Evolutionary conservation across 2,797 vertebrate genomes (phyloP).

Genomic region (Pipistrellus pygmaeus): DNA sequence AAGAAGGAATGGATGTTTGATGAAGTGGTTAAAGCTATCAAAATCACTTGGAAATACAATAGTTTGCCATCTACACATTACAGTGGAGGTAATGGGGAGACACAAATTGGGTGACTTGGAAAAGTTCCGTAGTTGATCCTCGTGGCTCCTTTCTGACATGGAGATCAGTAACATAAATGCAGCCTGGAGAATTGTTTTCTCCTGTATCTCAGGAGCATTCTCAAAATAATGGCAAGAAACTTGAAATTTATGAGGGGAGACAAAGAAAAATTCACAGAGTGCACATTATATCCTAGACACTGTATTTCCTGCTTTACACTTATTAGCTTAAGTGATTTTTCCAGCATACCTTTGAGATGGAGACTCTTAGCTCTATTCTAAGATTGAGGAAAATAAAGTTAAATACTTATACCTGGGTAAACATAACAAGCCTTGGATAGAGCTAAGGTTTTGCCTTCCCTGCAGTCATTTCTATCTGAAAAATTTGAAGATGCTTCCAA

Average conservation of each 20-base stretch:
- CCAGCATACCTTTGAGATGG: background rate
- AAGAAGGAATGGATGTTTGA: background rate
- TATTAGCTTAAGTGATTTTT: background rate
- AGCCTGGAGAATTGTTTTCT: background rate
- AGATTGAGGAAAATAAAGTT: background rate
- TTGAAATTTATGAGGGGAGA: background rate
- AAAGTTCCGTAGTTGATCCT: background rate
- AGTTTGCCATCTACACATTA: background rate
- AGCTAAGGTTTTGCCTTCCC: background rate
- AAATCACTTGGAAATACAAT: background rate
- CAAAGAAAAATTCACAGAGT: background rate
- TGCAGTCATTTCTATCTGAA: background rate
- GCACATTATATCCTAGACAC: background rate
- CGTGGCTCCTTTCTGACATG: background rate
- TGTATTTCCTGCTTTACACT: background rate
- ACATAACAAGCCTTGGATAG: background rate
- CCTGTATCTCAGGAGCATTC: background rate
- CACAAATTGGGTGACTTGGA: background rate
- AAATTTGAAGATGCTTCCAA: background rate
- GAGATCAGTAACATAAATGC: background rate
- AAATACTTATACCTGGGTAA: background rate
- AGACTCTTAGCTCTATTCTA: background rate
- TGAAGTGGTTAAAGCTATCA: background rate
- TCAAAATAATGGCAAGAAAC: background rate
- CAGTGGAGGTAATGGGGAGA: accelerated